Base-by-base conservation (phyloP, 2,113 vertebrate genomes). In the Mus pahari region DNA sequence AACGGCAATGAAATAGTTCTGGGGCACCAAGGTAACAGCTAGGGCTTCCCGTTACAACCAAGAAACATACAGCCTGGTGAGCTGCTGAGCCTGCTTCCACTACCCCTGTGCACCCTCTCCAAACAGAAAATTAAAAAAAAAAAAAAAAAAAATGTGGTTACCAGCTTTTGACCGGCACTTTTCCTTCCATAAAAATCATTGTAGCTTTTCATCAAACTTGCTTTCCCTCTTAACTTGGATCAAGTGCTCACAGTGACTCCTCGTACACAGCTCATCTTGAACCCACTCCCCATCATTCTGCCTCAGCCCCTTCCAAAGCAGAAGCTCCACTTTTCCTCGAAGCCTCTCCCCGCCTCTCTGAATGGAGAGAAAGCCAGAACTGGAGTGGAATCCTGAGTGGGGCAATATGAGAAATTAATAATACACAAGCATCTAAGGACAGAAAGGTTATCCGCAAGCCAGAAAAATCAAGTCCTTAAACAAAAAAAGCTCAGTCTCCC, bases 1-100 rank as follows among this genome's bases (percentile, higher is more conserved):
- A 96, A 97, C 97, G 91, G 96, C 96, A 97, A 84, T 97, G 91
- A 97, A 97, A 91, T 48, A 70, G 77, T 92, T 96, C 68, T 86
- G 84, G 53, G 89, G 94, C 97, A 92, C 95, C 95, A 95, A 97
- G 78, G 82, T 90, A 96, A 94, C 16, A 78, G 88, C 81, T 90
- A 95, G 91, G 73, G 95, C 92, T 96, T 83, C 81, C 50, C 62
- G 84, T 94, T 82, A 92, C 96, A 95, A 89, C 42, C 90, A 74
- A 86, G 92, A 73, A 92, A 89, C 77, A 28, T 3, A 62, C 31
- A 92, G 84, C 28, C 88, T 86, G 91, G 82, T 0, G 4, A 14
- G 33, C 86, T 83, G 94, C 75, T 39, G 39, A 90, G 86, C 24
- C 36, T 5, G 53, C 45, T 81, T 91, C n/a, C 50, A 55, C 58